A percentile compares a stretch with the other conserved stretches of the same genome.
Evolutionary conservation across 2,797 vertebrate species (phyloP).

Genomic region (Megalops cyprinoides): DNA sequence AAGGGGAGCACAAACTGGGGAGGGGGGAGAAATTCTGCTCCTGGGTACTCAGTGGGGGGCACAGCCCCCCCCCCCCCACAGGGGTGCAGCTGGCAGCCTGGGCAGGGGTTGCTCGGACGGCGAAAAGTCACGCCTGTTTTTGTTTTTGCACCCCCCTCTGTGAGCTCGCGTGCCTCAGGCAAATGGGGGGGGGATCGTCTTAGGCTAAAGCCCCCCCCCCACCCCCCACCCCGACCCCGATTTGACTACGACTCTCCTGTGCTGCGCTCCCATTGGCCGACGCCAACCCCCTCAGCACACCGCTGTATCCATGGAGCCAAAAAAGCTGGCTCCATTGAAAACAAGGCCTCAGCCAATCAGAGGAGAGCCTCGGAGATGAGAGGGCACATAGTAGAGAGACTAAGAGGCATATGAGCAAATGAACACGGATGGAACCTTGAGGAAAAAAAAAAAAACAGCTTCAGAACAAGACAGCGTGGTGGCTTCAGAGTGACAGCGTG

Average conservation of each 20-base stretch:
- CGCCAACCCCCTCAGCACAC: slow-evolving; percentile 36
- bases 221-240: slow-evolving; percentile 36
- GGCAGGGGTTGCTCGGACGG: neutral
- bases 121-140: slow-evolving; percentile 21
- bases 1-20: neutral
- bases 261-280: slow-evolving; percentile 52
- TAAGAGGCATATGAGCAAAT: slow-evolving; percentile 41
- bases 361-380: slow-evolving; percentile 24
- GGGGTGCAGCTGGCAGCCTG: slow-evolving; percentile 1
- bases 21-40: neutral
- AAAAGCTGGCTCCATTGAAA: slow-evolving; percentile 50
- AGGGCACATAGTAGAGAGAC: slow-evolving; percentile 24
- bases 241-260: slow-evolving; percentile 45
- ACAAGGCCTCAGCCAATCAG: slow-evolving; percentile 48
- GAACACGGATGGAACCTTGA: slow-evolving; percentile 37
- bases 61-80: too few relatives aligned
- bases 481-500: neutral
- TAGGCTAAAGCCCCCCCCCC: too few relatives aligned
- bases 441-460: neutral
- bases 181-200: neutral
- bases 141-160: slow-evolving; percentile 16
- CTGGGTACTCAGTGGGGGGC: neutral
- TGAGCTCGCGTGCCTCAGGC: slow-evolving; percentile 32
- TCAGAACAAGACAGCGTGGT: neutral
- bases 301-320: slow-evolving; percentile 63